phyloP scores from a whole-genome alignment of 2,113 vertebrate species.

The Pachycephala philippinensis region DNA sequence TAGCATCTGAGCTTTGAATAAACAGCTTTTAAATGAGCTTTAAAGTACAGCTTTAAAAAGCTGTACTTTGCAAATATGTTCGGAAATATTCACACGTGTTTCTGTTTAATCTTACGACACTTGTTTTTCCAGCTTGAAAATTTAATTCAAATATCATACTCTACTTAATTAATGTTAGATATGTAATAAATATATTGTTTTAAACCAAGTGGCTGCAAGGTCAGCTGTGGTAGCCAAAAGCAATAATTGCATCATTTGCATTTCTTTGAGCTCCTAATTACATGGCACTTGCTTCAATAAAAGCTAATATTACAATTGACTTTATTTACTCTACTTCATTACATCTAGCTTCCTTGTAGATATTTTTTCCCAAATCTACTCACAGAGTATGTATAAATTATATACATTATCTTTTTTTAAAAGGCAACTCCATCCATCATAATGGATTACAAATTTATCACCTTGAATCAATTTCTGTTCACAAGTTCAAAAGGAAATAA shows the following conservation, averaged over 20 bases:
- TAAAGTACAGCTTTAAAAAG: background rate
- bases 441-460: slow-evolving; percentile 93
- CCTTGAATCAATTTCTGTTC: slow-evolving; percentile 98
- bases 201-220: slow-evolving; percentile 68
- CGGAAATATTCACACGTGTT: slow-evolving; percentile 77
- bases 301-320: slow-evolving; percentile 67
- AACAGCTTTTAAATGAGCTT: no score
- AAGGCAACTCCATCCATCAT: slow-evolving; percentile 86
- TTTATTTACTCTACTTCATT: slow-evolving; percentile 62
- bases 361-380: slow-evolving; percentile 64
- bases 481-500: slow-evolving; percentile 88
- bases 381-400: slow-evolving; percentile 68
- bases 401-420: slow-evolving; percentile 77
- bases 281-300: slow-evolving; percentile 62
- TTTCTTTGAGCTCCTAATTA: slow-evolving; percentile 55
- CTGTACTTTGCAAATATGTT: slow-evolving; percentile 35
- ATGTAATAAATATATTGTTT: slow-evolving; percentile 69
- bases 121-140: slow-evolving; percentile 66
- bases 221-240: background rate
- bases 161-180: slow-evolving; percentile 73
- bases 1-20: slow-evolving; percentile 1
- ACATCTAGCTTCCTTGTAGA: slow-evolving; percentile 40
- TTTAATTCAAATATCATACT: slow-evolving; percentile 73
- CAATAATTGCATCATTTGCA: slow-evolving; percentile 16
- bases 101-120: slow-evolving; percentile 72